These are phyloP conservation scores for Chaenodraco wilsoni DNA, from an alignment of 2,797 vertebrate species.

Conservation along the genomic window DNA sequence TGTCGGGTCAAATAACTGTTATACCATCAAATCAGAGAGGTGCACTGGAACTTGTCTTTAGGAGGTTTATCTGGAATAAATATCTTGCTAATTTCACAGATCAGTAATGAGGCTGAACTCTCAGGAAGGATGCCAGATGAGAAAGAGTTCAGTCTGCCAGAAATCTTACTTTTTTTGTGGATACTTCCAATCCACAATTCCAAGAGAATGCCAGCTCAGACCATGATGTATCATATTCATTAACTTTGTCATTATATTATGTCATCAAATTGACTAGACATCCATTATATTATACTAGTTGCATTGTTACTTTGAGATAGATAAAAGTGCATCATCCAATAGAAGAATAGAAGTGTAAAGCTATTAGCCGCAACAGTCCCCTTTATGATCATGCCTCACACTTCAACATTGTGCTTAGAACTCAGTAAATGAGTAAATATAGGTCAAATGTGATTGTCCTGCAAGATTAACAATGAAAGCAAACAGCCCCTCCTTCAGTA, in stretches of 20 bases:
- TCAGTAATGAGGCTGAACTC: not conserved
- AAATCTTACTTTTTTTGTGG: not conserved
- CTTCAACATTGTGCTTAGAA: conserved; percentile 5
- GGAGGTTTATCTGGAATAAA: not conserved
- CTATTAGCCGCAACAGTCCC: not conserved
- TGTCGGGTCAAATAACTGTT: not conserved
- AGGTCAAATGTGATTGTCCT: conserved; percentile 8
- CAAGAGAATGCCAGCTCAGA: not conserved
- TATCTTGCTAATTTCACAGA: not conserved
- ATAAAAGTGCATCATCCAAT: not conserved
- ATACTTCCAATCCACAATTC: not conserved
- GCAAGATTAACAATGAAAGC: conserved; percentile 9
- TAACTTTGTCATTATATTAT: not conserved
- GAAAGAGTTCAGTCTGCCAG: not conserved
- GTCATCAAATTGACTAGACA: not conserved
- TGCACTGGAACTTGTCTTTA: not conserved
- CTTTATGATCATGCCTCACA: not conserved
- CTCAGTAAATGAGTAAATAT: not conserved
- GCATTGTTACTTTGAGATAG: not conserved
- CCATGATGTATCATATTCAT: not conserved
- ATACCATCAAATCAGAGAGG: not conserved
- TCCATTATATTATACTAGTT: not conserved
- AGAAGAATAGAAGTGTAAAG: not conserved
- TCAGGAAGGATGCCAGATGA: not conserved
- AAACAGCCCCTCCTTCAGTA: conserved; percentile 79